Evolutionary conservation across 37 sponge, comb jelly and placozoan genomes (phyloP), one percentile per base, ranked within the genome.

Genomic region (Hexactinellida sp.): DNA sequence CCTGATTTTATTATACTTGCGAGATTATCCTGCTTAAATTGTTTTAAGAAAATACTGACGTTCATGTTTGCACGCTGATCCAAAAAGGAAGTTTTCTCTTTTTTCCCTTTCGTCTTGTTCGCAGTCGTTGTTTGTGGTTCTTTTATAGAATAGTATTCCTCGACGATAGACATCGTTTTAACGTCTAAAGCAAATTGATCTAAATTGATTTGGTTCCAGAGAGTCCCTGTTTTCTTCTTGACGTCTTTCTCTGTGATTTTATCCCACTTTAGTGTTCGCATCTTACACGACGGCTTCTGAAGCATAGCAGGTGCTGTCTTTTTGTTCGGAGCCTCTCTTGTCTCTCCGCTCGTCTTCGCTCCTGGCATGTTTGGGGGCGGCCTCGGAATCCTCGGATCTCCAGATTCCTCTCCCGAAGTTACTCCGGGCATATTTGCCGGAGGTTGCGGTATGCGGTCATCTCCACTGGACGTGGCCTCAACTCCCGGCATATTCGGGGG

Each of bases 1-100:
- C 94, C 94, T n/a, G 86, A 85, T 0, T 28, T n/a, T 38, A 93
- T 85, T 41, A 91, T 86, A 0, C 37, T 41, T 1, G 85, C 21
- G 3, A 41, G 51, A 24, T 38, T 84, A 37, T 83, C 86, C 90
- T 39, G 88, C 54, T 88, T 91, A 82, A 95, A 95, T 91, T 95
- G 96, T 85, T 91, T 95, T 85, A 95, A 86, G 86, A 95, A 95
- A 34, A 95, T 93, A 91, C 91, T 95, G 84, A 95, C 88, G 87
- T 95, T 95, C 32, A 95, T 54, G 84, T 91, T 93, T 0, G 90
- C 83, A 55, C 93, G 93, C 47, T 83, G 87, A 87, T 95, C 96
- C 38, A 95, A 55, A 24, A 95, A 63, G 41, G 85, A 47, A 1
- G 93, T 89, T 91, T 92, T 39, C 82, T 54, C 63, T 0, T 41